phyloP scores from a whole-genome alignment of 2,888 invertebrate genomes.

The Phortica okadai region DNA sequence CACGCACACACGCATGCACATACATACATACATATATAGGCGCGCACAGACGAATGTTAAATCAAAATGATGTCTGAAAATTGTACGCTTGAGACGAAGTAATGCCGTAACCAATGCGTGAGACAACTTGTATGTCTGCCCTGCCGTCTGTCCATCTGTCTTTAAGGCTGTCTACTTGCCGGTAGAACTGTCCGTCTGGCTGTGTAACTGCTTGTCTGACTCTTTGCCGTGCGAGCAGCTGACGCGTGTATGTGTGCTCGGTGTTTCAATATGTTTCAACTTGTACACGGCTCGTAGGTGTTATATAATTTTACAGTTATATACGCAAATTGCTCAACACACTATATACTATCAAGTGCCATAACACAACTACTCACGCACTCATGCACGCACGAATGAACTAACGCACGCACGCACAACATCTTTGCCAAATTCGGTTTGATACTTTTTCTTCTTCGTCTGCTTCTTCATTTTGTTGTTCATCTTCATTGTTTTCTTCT shows the following conservation, averaged over 20 bases:
- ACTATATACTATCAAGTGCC: background rate
- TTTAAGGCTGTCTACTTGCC: background rate
- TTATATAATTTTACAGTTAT: constrained; percentile 5
- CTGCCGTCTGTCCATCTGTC: background rate
- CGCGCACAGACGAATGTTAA: background rate
- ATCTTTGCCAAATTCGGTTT: too few relatives aligned
- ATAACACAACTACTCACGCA: background rate
- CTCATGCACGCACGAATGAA: background rate
- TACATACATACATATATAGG: background rate
- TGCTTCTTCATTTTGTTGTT: background rate
- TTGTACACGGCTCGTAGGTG: background rate
- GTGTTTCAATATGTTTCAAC: background rate
- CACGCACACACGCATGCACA: too few relatives aligned
- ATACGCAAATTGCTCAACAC: background rate
- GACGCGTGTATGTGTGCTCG: background rate
- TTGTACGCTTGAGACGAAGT: background rate
- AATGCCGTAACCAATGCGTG: background rate
- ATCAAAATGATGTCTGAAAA: constrained; percentile 13
- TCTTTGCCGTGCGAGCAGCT: too few relatives aligned
- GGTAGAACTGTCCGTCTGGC: background rate
- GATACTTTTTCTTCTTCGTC: background rate
- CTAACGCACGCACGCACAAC: background rate
- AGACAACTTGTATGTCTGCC: background rate
- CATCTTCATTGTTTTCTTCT: background rate
- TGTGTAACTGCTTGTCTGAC: background rate